A percentile compares a stretch with the other conserved stretches of the same genome.
Evolutionary conservation across 1,140 invertebrate genomes (phyloP).

Genomic region (Plectrocnemia conspersa): DNA sequence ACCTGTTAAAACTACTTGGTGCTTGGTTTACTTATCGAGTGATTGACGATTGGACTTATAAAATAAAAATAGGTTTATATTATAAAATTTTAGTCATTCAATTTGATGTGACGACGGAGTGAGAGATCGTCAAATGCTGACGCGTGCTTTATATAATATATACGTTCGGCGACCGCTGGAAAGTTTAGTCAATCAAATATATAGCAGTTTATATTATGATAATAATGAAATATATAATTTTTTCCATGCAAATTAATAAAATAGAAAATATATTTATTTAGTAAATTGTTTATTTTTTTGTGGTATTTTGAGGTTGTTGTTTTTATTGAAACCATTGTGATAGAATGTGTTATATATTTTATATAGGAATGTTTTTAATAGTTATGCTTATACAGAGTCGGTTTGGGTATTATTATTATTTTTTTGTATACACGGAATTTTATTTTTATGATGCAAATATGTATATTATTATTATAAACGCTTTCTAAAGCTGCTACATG

Average conservation of each 20-base stretch:
- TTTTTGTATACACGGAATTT: too few relatives aligned
- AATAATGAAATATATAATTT: background rate
- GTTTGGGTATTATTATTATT: too few relatives aligned
- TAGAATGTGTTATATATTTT: constrained; percentile 8
- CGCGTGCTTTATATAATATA: background rate
- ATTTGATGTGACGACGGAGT: background rate
- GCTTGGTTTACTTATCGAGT: background rate
- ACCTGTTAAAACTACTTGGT: background rate
- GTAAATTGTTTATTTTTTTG: too few relatives aligned
- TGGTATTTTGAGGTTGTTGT: constrained; percentile 2
- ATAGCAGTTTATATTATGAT: background rate
- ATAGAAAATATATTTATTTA: background rate
- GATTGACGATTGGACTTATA: background rate
- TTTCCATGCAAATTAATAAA: background rate
- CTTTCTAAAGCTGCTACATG: too few relatives aligned
- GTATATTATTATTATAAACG: too few relatives aligned
- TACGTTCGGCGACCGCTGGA: background rate
- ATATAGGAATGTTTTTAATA: too few relatives aligned
- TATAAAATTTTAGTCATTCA: background rate
- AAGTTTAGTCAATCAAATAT: background rate
- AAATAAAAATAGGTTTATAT: constrained; percentile 3
- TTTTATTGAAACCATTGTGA: constrained; percentile 1
- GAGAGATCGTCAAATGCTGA: background rate
- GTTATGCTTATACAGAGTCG: too few relatives aligned
- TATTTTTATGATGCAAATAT: too few relatives aligned